phyloP scores from a whole-genome alignment of 2,888 invertebrate species.

The Drosophila austrosaltans region DNA sequence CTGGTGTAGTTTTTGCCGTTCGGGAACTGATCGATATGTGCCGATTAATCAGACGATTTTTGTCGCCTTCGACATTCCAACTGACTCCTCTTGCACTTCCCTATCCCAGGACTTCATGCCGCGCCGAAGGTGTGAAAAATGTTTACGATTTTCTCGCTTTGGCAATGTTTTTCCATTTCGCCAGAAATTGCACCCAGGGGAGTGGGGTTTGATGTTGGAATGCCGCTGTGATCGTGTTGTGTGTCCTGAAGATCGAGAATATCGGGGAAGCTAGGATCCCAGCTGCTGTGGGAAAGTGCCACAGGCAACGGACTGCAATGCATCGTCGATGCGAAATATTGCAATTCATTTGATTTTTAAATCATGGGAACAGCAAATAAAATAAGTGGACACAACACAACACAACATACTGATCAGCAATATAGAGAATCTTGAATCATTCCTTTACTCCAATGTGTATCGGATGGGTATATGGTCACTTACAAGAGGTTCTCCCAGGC shows the following conservation, averaged over 20 bases:
- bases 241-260: conserved; percentile 58
- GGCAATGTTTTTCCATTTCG: conserved; percentile 43
- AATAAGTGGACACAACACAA: no score
- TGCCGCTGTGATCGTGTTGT: conserved; percentile 60
- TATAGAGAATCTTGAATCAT: no score
- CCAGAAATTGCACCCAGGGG: conserved; percentile 68
- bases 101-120: conserved; percentile 49
- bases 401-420: no score
- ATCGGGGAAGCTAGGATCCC: conserved; percentile 18
- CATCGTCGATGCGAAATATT: background rate
- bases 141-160: conserved; percentile 58
- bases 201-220: conserved; percentile 28
- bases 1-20: conserved; percentile 47
- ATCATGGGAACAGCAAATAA: background rate
- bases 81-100: conserved; percentile 45
- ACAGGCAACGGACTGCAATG: background rate
- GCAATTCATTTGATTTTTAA: background rate
- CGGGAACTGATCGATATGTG: conserved; percentile 69
- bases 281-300: conserved; percentile 65
- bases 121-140: conserved; percentile 71
- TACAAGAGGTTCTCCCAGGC: no score
- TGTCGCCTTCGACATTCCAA: conserved; percentile 56
- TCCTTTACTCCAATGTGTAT: no score
- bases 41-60: conserved; percentile 74
- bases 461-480: no score